phyloP scores from a whole-genome alignment of 2,888 invertebrate species.

The Monoplex corrugatus region DNA sequence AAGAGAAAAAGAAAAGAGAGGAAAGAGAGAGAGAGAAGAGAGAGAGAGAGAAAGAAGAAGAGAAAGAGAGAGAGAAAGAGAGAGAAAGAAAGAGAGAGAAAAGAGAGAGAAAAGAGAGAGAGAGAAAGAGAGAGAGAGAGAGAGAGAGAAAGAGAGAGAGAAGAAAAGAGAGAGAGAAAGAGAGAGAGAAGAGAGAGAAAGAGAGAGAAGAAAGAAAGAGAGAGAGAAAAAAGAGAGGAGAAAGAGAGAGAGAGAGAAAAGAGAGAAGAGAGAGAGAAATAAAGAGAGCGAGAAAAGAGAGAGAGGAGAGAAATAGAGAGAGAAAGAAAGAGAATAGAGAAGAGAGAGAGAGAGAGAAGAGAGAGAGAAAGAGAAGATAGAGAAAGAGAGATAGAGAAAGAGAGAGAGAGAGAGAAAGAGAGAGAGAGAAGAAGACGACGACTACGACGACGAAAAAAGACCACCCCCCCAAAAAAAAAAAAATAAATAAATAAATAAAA shows the following conservation, averaged over 20 bases:
- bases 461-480: no score
- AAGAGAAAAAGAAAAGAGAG: no score
- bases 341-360: background rate
- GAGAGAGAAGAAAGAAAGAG: background rate
- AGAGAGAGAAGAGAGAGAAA: background rate
- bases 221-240: background rate
- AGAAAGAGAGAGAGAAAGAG: background rate
- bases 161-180: background rate
- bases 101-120: background rate
- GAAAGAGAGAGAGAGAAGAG: no score
- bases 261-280: background rate
- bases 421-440: no score
- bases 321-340: background rate
- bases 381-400: no score
- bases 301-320: no score
- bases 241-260: background rate
- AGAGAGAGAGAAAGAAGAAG: no score
- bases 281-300: background rate
- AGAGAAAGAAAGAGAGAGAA: background rate
- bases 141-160: background rate
- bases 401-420: no score
- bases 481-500: no score
- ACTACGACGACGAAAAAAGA: no score
- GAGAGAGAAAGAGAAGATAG: no score
- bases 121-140: background rate